Base-by-base conservation (phyloP, 2,113 vertebrate genomes). In the Micronycteris hirsuta region DNA sequence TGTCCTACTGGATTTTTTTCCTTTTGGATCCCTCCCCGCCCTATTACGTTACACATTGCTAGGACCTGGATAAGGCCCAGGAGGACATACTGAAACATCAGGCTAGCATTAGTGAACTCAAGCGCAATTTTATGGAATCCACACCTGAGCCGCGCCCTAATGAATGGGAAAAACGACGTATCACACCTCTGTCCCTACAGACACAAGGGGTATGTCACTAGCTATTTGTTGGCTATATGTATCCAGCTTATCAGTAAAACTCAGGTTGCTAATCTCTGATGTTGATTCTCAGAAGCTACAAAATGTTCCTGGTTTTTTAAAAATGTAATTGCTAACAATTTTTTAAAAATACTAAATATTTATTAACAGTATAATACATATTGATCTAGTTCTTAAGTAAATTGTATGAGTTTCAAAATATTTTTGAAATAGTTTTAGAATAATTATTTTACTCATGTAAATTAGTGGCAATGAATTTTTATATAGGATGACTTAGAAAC, bases 51-150 rank as follows among this genome's bases (percentile, higher is more conserved):
- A 96, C 63, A 96, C 95, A 97, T 98, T 98, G 98, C 98, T 98
- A 99, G 99, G 99, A 99, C 98, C 99, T 99, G 99, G 99, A 99
- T 99, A 99, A 99, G 99, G 99, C 99, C 98, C 99, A 99, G 98
- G 99, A 99, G 45, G 99, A 99, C 98, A 99, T 99, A 98, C 99
- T 99, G 99, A 99, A 99, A 99, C 99, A 99, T 98, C 99, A 99
- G 99, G 99, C 99, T 99, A 99, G 99, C 99, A 99, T 99, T 99
- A 99, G 99, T 99, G 99, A 99, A 99, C 99, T 99, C 98, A 99
- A 99, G 98, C 99, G 99, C 99, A 99, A 98, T 99, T 99, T 99
- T 99, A 99, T 99, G 99, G 99, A 99, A 98, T 99, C 99, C 94
- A 99, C 99, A 94, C 99, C 99, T 17, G 99, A 99, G 94, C 99